Percentiles rank a stretch among this genome's conserved stretches.
phyloP scores from a whole-genome alignment of 1,140 invertebrate species.

The Aphaenogaster rudis region DNA sequence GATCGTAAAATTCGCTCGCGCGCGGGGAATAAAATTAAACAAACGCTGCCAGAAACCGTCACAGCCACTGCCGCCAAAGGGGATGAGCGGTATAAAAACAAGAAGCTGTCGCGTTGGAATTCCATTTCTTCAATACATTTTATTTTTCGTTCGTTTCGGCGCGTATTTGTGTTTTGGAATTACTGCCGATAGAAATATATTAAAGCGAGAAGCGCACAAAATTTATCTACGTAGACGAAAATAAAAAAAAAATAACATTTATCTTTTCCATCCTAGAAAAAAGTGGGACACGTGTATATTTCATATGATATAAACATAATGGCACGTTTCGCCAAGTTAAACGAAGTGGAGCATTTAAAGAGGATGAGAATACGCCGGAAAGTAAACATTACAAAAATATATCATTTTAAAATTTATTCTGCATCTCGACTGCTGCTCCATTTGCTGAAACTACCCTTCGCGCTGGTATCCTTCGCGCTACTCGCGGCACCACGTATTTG shows the following conservation, averaged over 20 bases:
- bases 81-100: not conserved
- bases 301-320: not conserved
- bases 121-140: not conserved
- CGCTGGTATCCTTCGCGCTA: not conserved
- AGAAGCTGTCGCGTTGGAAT: not conserved
- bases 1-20: slow-evolving; percentile 33
- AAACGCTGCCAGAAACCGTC: not conserved
- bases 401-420: slow-evolving; percentile 48
- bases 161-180: not conserved
- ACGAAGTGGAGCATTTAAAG: slow-evolving; percentile 35
- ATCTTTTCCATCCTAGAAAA: not conserved
- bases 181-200: too few species aligned
- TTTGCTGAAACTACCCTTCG: slow-evolving; percentile 8
- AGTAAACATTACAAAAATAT: slow-evolving; percentile 60
- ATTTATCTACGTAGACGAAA: not conserved
- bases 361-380: not conserved
- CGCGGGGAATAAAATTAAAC: slow-evolving; percentile 16
- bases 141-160: not conserved
- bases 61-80: not conserved
- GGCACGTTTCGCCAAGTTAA: not conserved
- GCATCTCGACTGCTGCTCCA: slow-evolving; percentile 39
- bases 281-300: not conserved
- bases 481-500: slow-evolving; percentile 29
- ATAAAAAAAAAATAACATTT: not conserved
- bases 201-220: not conserved